Base-by-base conservation (phyloP, 2,797 vertebrate species). In the Danio jaintianensis region DNA sequence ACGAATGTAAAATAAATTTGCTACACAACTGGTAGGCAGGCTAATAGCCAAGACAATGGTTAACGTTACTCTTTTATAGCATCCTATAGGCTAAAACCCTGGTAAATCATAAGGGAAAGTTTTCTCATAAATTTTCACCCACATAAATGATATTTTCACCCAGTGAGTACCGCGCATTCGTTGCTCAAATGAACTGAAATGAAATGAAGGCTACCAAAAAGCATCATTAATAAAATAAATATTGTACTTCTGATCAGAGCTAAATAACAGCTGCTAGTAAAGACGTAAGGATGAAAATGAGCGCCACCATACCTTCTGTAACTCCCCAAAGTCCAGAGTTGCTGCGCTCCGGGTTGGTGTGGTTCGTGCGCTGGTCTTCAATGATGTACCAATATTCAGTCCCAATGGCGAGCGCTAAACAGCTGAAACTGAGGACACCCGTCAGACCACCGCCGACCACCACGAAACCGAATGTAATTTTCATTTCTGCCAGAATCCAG, bases 341-440 rank as follows among this genome's bases (percentile, higher is more conserved):
- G 7, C 89, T 94, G 64, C 87, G 85, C 75, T 90, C 87, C 0
- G 83, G 74, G 52, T 91, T 85, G 48, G 84, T 82, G 69, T 12
- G 38, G 78, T 94, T 93, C 13, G 43, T 16, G 1, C 90, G 85
- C 47, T 87, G 91, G 87, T 92, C 92, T 62, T 93, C 90, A 77
- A 94, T 93, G 50, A 94, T 86, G 88, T 93, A 95, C 95, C 95
- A 95, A 20, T 93, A 93, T 67, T 95, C 91, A 43, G 92, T 94
- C 80, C 91, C 93, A 8, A 95, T 86, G 2, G 94, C 90, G 0
- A 89, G 87, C 0, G 91, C 91, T 87, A 94, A 83, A 68, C 92
- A 90, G 0, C 76, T 88, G 71, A 95, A 95, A 87, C 95, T 95
- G 56, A 94, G 80, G 5, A 92, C n/a, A 0, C 93, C 93, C 48